phyloP scores from a whole-genome alignment of 2,797 vertebrate genomes.

The Heteromormyrus szaboi region DNA sequence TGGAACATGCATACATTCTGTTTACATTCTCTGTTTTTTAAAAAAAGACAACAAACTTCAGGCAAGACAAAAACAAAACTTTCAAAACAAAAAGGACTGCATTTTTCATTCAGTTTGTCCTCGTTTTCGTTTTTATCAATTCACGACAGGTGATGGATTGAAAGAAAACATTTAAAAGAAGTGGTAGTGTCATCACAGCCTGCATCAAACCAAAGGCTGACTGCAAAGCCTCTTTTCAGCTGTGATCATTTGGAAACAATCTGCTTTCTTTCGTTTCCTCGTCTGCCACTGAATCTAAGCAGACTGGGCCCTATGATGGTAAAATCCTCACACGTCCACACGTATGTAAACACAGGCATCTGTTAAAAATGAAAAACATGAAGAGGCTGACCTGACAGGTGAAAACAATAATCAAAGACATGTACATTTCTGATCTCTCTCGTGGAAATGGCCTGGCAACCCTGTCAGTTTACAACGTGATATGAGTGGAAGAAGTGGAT shows the following conservation, averaged over 20 bases:
- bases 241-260: slow-evolving; percentile 36
- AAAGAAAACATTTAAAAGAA: slow-evolving; percentile 51
- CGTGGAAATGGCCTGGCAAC: not conserved
- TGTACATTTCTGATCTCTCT: slow-evolving; percentile 2
- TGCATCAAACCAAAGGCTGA: slow-evolving; percentile 28
- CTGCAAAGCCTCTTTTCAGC: slow-evolving; percentile 49
- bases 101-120: slow-evolving; percentile 40
- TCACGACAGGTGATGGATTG: slow-evolving; percentile 47
- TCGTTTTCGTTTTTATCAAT: slow-evolving; percentile 48
- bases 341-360: slow-evolving; percentile 4
- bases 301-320: not conserved
- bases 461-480: not conserved
- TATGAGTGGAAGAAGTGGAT: not conserved
- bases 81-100: slow-evolving; percentile 44
- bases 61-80: slow-evolving; percentile 53
- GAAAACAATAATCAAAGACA: not conserved
- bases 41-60: slow-evolving; percentile 49
- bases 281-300: not conserved
- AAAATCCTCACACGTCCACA: slow-evolving; percentile 9
- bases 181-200: slow-evolving; percentile 22
- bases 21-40: slow-evolving; percentile 47
- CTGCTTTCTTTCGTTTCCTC: slow-evolving; percentile 29
- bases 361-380: not conserved
- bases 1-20: slow-evolving; percentile 39
- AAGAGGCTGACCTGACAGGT: not conserved